Evolutionary conservation across 2,113 vertebrate species (phyloP).

Genomic region (Ctenodactylus gundi): DNA sequence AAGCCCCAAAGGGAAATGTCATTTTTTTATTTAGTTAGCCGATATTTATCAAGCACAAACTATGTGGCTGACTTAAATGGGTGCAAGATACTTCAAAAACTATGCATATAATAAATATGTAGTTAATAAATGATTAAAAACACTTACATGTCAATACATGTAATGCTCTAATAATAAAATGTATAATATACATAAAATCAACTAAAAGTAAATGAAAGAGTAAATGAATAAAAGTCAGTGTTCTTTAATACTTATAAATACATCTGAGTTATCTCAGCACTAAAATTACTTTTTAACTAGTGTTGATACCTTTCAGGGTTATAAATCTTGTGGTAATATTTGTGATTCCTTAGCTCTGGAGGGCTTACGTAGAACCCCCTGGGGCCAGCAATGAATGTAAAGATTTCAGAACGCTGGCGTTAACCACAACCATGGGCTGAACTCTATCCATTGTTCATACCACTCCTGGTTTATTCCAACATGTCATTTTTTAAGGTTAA

Average conservation of each 20-base stretch:
- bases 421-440: not conserved
- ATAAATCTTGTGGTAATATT: conserved; percentile 31
- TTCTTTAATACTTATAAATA: not conserved
- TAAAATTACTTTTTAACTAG: not conserved
- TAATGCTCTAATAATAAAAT: not conserved
- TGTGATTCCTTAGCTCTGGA: not conserved
- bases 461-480: conserved; percentile 36
- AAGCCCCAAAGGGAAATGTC: not conserved
- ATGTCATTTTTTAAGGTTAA: not conserved
- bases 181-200: not conserved
- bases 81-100: not conserved
- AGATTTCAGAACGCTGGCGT: not conserved
- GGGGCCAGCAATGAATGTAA: not conserved
- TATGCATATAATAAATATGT: not conserved
- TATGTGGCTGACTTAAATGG: not conserved
- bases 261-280: not conserved
- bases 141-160: not conserved
- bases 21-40: not conserved
- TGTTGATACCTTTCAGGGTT: not conserved
- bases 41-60: not conserved
- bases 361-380: not conserved
- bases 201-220: not conserved
- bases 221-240: not conserved
- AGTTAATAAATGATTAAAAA: not conserved
- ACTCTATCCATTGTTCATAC: not conserved